Base-by-base conservation (phyloP, 2,888 invertebrate species). In the Periphyllus acericola region DNA sequence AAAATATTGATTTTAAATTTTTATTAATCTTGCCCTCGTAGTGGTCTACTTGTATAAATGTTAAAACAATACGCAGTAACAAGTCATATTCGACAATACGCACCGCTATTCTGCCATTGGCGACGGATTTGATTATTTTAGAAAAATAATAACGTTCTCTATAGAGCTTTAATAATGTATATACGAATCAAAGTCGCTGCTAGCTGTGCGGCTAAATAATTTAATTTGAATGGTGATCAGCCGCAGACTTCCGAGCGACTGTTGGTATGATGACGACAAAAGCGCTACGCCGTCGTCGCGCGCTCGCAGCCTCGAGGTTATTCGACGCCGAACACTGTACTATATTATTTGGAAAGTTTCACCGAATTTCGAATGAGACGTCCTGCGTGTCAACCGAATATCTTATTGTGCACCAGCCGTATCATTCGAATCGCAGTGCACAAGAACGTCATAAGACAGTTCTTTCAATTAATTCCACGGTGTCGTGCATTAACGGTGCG, bases 341-440 rank as follows among this genome's bases (percentile, higher is more conserved):
- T 52, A 78, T 14, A 46, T 46, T 14, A 46, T 46, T 29, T 32
- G 8, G 52, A 52, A 78, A 52, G 78, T 78, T 78, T 55, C 78
- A 52, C 29, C 52, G 52, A 78, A 78, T 78, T 78, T 78, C 32
- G 29, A 78, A 52, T 32, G 52, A 78, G 76, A 76, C 76, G 29
- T 76, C 52, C 32, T 14, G 14, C 52, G 21, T 11, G 11, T 52
- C 52, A 32, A 46, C 32, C 32, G 4, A 52, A 52, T 32, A 21
- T 52, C 32, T 78, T 46, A 17, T 76, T 76, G 40, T 76, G 29
- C 3, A 19, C 46, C 46, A 76, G 46, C 1, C 40, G 29, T 76
- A 29, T 29, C 46, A 78, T 78, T 78, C 78, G 32, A 29, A 78
- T 76, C 46, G 29, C 46, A 76, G 46, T 19, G 46, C 19, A 40